phyloP scores from a whole-genome alignment of 2,113 vertebrate species.

The Ramphastos sulfuratus region DNA sequence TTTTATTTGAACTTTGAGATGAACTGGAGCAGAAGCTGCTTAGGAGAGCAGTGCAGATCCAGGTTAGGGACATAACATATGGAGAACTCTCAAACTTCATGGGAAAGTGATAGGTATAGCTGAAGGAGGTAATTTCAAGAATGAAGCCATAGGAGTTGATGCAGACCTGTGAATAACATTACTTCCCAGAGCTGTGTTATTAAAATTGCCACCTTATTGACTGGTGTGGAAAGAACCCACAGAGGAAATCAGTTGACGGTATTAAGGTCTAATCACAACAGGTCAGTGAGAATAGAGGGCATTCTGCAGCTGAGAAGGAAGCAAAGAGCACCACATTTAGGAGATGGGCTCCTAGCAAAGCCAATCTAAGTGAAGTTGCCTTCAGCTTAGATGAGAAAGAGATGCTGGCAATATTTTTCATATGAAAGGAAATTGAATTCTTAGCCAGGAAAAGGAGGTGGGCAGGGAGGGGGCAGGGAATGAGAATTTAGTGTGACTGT shows the following conservation, averaged over 20 bases:
- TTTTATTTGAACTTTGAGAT: slow-evolving; percentile 4
- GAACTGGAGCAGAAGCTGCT: not conserved
- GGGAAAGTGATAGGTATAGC: not conserved
- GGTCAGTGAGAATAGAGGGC: not conserved
- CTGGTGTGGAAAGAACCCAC: not conserved
- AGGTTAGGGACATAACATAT: not conserved
- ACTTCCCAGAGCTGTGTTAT: not conserved
- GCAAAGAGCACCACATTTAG: not conserved
- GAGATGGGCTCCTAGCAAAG: not conserved
- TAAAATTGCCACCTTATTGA: not conserved
- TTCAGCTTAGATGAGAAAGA: slow-evolving; percentile 21
- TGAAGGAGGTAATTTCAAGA: not conserved
- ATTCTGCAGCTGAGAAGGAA: not conserved
- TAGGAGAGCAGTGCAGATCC: not conserved
- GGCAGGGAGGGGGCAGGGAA: not conserved
- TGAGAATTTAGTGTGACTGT: not conserved
- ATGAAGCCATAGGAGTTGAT: not conserved
- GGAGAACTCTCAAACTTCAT: not conserved
- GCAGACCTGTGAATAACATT: not conserved
- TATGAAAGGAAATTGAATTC: slow-evolving; percentile 41
- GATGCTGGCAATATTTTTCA: slow-evolving; percentile 17
- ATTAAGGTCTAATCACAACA: not conserved
- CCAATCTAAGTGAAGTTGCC: not conserved
- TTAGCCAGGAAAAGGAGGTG: not conserved
- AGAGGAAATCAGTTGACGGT: not conserved